Conservation (phyloP, 2,797 vertebrate species). For the Peromyscus nudipes region DNA sequence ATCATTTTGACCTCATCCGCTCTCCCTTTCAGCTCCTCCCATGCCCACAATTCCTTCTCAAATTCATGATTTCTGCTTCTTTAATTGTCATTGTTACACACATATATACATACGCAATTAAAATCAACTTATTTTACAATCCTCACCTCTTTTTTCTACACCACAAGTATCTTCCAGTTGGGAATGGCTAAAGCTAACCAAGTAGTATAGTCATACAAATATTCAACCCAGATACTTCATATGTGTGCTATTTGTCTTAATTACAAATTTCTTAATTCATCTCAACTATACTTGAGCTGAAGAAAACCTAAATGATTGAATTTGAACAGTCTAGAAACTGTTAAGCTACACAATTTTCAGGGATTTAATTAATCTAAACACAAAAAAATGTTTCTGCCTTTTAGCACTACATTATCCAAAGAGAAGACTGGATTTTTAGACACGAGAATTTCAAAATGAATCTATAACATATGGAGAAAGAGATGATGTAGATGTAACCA, state of each 20-base stretch:
- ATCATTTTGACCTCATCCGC: background rate
- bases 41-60: background rate
- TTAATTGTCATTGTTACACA: background rate
- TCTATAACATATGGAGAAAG: background rate
- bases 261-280: constrained; percentile 52
- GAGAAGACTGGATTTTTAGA: background rate
- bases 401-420: background rate
- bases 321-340: background rate
- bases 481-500: background rate
- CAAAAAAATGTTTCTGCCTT: background rate
- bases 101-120: background rate
- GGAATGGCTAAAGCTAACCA: background rate
- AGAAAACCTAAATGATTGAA: background rate
- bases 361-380: constrained; percentile 28
- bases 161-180: background rate
- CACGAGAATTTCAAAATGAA: constrained; percentile 44
- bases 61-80: background rate
- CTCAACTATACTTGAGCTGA: constrained; percentile 25
- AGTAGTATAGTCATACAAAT: constrained; percentile 15
- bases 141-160: background rate
- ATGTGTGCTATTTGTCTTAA: constrained; percentile 55
- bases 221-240: background rate
- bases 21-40: background rate
- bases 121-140: constrained; percentile 11
- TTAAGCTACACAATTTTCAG: constrained; percentile 34